phyloP scores from a whole-genome alignment of 2,797 vertebrate genomes.

The Chromis chromis region DNA sequence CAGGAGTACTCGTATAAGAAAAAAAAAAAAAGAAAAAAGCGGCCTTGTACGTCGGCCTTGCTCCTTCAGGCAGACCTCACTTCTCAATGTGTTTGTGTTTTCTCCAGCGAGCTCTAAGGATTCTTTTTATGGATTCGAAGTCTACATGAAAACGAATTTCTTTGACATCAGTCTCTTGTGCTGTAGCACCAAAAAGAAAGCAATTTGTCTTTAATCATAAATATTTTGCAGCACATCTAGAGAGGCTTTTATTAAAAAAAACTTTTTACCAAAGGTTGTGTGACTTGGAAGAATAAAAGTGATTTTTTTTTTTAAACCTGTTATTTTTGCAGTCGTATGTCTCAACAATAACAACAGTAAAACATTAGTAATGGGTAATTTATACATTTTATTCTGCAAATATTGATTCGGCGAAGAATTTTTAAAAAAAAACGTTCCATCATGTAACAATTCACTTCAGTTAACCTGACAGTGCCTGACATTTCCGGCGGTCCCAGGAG shows the following conservation, averaged over 20 bases:
- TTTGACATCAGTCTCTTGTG: slow-evolving; percentile 37
- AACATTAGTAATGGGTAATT: slow-evolving; percentile 18
- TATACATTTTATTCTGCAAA: slow-evolving; percentile 23
- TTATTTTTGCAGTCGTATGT: not conserved
- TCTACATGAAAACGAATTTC: slow-evolving; percentile 48
- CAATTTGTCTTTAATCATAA: slow-evolving; percentile 56
- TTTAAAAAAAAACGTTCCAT: slow-evolving; percentile 35
- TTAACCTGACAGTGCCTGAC: slow-evolving; percentile 37
- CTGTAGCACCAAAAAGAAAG: slow-evolving; percentile 16
- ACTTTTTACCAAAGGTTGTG: slow-evolving; percentile 20
- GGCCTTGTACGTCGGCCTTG: slow-evolving; percentile 11
- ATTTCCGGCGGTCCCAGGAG: not conserved
- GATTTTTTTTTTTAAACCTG: not conserved
- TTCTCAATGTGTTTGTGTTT: slow-evolving; percentile 44
- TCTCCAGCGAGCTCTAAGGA: slow-evolving; percentile 23
- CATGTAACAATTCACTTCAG: slow-evolving; percentile 11
- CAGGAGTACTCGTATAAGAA: not conserved
- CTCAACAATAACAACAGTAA: slow-evolving; percentile 2
- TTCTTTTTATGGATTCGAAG: slow-evolving; percentile 43
- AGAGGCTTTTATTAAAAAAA: slow-evolving; percentile 6
- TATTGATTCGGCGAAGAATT: slow-evolving; percentile 36
- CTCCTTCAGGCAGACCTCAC: slow-evolving; percentile 11
- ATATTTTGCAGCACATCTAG: slow-evolving; percentile 45
- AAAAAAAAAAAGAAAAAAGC: slow-evolving; percentile 10
- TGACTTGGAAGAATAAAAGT: slow-evolving; percentile 15